Evolutionary conservation across 2,888 invertebrate genomes (phyloP).

Genomic region (Cerastoderma edule): DNA sequence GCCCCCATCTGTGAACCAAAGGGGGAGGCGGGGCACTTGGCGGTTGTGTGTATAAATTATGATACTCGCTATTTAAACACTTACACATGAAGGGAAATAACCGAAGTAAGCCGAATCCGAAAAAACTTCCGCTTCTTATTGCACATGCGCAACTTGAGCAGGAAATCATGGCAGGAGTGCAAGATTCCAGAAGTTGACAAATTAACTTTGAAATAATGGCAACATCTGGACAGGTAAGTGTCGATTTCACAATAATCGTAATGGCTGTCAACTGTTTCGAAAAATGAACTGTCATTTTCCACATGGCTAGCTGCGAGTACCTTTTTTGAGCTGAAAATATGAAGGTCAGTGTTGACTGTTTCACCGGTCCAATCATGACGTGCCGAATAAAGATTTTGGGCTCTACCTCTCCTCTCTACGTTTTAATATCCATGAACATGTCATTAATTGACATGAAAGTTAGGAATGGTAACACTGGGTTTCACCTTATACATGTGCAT

Average conservation of each 20-base stretch:
- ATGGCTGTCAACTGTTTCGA: not conserved
- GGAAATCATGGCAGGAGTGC: constrained; percentile 57
- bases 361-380: constrained; percentile 4
- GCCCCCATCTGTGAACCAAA: not conserved
- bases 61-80: not conserved
- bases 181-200: constrained; percentile 42
- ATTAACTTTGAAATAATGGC: constrained; percentile 40
- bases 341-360: constrained; percentile 13
- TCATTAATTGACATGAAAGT: no score
- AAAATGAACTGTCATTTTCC: not conserved
- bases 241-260: not conserved
- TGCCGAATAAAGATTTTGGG: not conserved
- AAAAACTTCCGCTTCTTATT: not conserved
- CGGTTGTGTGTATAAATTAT: not conserved
- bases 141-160: constrained; percentile 42
- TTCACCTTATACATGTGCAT: not conserved
- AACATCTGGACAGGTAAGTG: constrained; percentile 40
- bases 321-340: not conserved
- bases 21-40: not conserved
- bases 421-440: no score
- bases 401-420: not conserved
- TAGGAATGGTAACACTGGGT: no score
- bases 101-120: not conserved
- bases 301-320: not conserved
- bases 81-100: no score